These are phyloP conservation scores for Merops nubicus DNA, from an alignment of 2,113 vertebrate genomes.

Conservation along the genomic window DNA sequence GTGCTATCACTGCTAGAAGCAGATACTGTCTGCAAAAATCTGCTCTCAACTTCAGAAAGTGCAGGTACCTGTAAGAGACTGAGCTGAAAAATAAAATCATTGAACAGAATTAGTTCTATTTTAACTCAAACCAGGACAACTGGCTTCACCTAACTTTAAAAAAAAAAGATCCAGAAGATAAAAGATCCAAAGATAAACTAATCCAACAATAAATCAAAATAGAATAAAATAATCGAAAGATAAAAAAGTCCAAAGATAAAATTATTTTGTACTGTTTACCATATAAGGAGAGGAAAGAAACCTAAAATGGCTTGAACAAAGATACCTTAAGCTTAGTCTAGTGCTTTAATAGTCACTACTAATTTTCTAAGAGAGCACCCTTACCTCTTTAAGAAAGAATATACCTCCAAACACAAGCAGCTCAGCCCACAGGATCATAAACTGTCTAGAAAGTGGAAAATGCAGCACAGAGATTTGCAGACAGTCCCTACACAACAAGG, in stretches of 20 bases:
- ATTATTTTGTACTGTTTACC: not conserved
- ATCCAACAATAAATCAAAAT: too few relatives aligned
- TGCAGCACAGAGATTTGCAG: not conserved
- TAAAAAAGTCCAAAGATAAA: not conserved
- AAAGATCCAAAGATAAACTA: not conserved
- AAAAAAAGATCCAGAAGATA: too few relatives aligned
- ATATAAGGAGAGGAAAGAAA: not conserved
- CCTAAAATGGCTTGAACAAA: not conserved
- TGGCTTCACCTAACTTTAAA: not conserved
- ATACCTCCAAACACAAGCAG: not conserved
- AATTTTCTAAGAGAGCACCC: not conserved
- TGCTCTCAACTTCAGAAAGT: too few relatives aligned
- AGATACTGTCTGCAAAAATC: too few relatives aligned
- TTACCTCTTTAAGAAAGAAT: not conserved
- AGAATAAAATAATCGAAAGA: too few relatives aligned
- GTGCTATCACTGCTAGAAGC: too few relatives aligned
- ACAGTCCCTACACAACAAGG: not conserved
- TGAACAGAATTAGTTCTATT: too few relatives aligned
- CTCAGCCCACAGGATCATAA: not conserved
- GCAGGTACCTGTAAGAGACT: too few relatives aligned
- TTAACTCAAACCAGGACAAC: too few relatives aligned
- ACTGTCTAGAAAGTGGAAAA: not conserved
- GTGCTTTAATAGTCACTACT: not conserved
- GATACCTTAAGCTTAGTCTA: not conserved
- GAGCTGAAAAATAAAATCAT: too few relatives aligned